A percentile compares a stretch with the other conserved stretches of the same genome.
Evolutionary conservation across 1,140 invertebrate species (phyloP).

Genomic region (Drosophila baimaii): DNA sequence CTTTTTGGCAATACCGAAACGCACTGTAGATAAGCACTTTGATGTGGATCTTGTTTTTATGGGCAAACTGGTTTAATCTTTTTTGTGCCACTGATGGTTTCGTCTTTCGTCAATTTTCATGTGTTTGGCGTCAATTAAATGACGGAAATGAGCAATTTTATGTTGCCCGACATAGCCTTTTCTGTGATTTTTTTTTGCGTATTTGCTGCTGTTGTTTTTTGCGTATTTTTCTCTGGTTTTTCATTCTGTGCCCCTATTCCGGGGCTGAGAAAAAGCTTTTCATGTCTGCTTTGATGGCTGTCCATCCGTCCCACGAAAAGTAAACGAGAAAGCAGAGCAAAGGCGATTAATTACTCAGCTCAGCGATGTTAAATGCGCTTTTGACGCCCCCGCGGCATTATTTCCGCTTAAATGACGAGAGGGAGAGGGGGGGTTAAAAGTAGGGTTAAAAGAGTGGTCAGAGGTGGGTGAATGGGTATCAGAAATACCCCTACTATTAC

Average conservation of each 20-base stretch:
- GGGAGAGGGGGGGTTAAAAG: slow-evolving; percentile 2
- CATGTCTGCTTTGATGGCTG: slow-evolving; percentile 74
- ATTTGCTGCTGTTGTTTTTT: slow-evolving; percentile 12
- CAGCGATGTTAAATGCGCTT: slow-evolving; percentile 70
- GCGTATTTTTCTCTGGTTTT: slow-evolving; percentile 16
- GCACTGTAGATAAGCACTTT: slow-evolving; percentile 23
- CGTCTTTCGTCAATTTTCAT: slow-evolving; percentile 69
- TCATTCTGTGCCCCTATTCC: slow-evolving; percentile 67
- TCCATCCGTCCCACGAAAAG: slow-evolving; percentile 45
- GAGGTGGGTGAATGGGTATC: not conserved
- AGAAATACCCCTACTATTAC: not conserved
- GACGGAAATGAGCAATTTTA: slow-evolving; percentile 76
- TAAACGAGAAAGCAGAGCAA: slow-evolving; percentile 44
- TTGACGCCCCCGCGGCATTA: slow-evolving; percentile 54
- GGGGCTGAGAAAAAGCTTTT: slow-evolving; percentile 60
- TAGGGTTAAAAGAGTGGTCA: not conserved
- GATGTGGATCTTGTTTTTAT: slow-evolving; percentile 15
- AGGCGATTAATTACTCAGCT: slow-evolving; percentile 76
- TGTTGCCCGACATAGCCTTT: slow-evolving; percentile 61
- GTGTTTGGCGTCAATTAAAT: slow-evolving; percentile 76
- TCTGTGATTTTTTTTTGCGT: slow-evolving; percentile 22
- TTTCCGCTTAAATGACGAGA: slow-evolving; percentile 25
- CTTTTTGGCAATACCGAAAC: slow-evolving; percentile 10
- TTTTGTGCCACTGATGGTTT: slow-evolving; percentile 40
- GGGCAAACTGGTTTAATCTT: slow-evolving; percentile 55